Conservation (phyloP, 2,113 vertebrate species). For the Xenopus borealis region DNA sequence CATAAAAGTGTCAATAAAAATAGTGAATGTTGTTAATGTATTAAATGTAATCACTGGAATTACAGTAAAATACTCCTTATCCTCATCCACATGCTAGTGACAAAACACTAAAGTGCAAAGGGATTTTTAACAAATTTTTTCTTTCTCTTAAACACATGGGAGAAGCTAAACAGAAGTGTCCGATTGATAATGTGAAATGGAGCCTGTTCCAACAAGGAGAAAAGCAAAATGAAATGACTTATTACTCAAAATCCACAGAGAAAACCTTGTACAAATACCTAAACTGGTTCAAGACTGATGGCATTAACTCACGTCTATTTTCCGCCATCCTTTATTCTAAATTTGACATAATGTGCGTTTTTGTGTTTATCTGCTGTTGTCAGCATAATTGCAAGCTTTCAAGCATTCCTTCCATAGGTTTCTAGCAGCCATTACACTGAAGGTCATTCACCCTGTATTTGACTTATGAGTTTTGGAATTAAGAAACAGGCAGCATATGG, state of each 20-base stretch:
- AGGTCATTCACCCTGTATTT: slow-evolving; percentile 1
- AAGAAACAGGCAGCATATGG: slow-evolving; percentile 1
- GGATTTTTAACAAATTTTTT: no score
- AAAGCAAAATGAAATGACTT: no score
- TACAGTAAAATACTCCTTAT: no score
- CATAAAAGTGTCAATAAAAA: no score
- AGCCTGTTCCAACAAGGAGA: neutral
- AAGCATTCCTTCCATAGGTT: slow-evolving; percentile 7
- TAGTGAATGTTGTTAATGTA: no score
- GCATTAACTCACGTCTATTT: neutral
- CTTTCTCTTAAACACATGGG: neutral
- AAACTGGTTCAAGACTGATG: neutral
- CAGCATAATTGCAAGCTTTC: slow-evolving; percentile 1
- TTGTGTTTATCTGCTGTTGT: neutral
- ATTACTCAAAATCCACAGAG: no score
- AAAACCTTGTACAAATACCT: no score
- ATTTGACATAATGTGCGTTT: no score
- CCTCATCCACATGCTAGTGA: no score
- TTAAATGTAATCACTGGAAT: no score
- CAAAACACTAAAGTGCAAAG: no score
- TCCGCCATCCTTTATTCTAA: neutral
- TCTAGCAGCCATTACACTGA: neutral
- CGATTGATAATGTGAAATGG: neutral
- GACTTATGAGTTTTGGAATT: neutral
- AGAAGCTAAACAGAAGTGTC: neutral